phyloP scores from a whole-genome alignment of 2,113 vertebrate species.

The Ifrita kowaldi region DNA sequence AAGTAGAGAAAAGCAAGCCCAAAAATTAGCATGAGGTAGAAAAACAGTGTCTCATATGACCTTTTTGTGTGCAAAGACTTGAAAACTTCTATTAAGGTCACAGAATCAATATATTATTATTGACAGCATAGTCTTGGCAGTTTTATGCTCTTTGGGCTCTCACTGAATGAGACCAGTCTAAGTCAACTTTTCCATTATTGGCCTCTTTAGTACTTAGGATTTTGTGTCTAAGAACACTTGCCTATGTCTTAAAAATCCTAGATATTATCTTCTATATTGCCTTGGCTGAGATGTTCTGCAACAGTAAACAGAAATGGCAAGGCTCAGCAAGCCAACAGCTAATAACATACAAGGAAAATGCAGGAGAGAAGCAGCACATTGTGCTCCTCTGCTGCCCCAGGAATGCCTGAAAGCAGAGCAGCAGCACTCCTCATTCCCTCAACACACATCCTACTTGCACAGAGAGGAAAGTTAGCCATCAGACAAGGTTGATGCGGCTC shows the following conservation, averaged over 20 bases:
- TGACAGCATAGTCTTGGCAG: neutral
- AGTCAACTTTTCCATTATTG: neutral
- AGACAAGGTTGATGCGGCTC: neutral
- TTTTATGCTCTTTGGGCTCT: neutral
- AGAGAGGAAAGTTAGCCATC: neutral
- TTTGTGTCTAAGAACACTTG: neutral
- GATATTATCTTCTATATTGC: neutral
- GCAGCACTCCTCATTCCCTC: fast-evolving
- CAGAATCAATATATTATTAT: neutral
- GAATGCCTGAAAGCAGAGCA: neutral
- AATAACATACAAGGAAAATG: neutral
- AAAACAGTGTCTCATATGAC: neutral
- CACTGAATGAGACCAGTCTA: neutral
- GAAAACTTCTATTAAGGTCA: neutral
- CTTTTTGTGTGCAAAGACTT: neutral
- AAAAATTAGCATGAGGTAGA: neutral
- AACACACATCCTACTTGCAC: neutral
- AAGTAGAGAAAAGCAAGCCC: neutral
- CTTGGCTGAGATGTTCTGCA: neutral
- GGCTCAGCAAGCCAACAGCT: neutral
- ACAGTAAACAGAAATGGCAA: neutral
- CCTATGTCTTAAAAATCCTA: neutral
- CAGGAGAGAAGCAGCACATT: neutral
- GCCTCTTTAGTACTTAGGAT: neutral
- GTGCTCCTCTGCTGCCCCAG: neutral